Conservation (phyloP, 92 coral and sea anemone genomes). For the Epizoanthus scotinus region DNA sequence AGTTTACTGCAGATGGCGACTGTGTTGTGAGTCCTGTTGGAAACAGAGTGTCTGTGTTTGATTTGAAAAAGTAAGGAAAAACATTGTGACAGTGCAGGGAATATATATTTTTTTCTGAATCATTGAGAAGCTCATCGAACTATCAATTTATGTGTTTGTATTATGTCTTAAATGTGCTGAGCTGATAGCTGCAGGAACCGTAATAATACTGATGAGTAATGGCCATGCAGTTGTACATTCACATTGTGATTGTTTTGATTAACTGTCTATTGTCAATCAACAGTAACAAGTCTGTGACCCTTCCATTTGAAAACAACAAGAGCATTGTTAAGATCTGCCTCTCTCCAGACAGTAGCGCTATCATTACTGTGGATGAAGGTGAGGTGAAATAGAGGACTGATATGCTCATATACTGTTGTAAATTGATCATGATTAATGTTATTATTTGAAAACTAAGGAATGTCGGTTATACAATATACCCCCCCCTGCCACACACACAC, state of each 20-base stretch:
- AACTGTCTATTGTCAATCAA: neutral
- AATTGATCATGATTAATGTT: too few relatives aligned
- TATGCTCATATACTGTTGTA: too few relatives aligned
- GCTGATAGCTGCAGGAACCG: too few relatives aligned
- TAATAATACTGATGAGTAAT: too few relatives aligned
- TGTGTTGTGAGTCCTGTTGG: conserved; percentile 97
- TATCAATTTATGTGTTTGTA: neutral
- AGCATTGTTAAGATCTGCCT: conserved; percentile 73
- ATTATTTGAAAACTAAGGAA: too few relatives aligned
- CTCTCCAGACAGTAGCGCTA: conserved; percentile 84
- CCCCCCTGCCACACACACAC: too few relatives aligned
- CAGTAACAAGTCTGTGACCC: conserved; percentile 94
- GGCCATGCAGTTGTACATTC: too few relatives aligned
- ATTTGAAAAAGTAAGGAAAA: conserved; percentile 85
- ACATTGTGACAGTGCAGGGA: neutral
- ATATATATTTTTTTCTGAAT: neutral
- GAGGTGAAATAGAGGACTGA: conserved; percentile 5
- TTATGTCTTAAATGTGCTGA: too few relatives aligned
- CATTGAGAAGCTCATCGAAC: neutral
- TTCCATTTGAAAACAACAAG: conserved; percentile 91
- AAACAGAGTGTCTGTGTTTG: conserved; percentile 91
- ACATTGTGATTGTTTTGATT: neutral
- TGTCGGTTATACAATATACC: too few relatives aligned
- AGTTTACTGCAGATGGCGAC: conserved; percentile 77
- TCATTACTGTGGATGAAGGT: conserved; percentile 96